A percentile compares a stretch with the other conserved stretches of the same genome.
phyloP scores from a whole-genome alignment of 2,888 invertebrate genomes.

The Nomada fabriciana region DNA sequence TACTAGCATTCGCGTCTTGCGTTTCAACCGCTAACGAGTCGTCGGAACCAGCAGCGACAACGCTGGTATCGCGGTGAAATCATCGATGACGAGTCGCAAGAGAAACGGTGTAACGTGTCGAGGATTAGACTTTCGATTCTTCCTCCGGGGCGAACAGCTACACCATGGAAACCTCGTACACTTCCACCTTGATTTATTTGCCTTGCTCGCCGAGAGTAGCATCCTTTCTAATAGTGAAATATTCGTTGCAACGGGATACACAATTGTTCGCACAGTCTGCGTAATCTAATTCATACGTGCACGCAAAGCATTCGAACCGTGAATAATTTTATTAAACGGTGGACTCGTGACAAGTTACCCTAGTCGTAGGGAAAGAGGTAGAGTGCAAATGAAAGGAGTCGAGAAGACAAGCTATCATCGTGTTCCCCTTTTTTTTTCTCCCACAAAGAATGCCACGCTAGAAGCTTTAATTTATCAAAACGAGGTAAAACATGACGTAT shows the following conservation, averaged over 20 bases:
- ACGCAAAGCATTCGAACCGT: no score
- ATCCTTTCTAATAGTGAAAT: no score
- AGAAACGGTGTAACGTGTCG: constrained; percentile 57
- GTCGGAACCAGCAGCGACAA: constrained; percentile 4
- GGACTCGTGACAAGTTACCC: no score
- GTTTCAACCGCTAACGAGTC: constrained; percentile 5
- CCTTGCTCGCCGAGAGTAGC: no score
- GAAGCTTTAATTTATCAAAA: constrained; percentile 36
- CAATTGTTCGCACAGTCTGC: no score
- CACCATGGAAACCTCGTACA: background rate
- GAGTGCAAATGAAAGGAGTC: background rate
- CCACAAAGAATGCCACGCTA: background rate
- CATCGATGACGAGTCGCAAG: constrained; percentile 73
- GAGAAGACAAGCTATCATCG: background rate
- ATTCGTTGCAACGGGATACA: no score
- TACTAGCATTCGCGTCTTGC: background rate
- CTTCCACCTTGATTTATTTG: background rate
- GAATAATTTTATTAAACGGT: no score
- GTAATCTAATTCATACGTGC: no score
- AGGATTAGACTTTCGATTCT: constrained; percentile 69
- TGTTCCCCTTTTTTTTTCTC: background rate
- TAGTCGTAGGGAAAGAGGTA: no score
- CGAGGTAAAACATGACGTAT: constrained; percentile 22
- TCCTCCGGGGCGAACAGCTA: constrained; percentile 1
- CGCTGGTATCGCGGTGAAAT: constrained; percentile 69